These are phyloP conservation scores for Antitype chi DNA, from an alignment of 2,888 invertebrate genomes.

Conservation along the genomic window DNA sequence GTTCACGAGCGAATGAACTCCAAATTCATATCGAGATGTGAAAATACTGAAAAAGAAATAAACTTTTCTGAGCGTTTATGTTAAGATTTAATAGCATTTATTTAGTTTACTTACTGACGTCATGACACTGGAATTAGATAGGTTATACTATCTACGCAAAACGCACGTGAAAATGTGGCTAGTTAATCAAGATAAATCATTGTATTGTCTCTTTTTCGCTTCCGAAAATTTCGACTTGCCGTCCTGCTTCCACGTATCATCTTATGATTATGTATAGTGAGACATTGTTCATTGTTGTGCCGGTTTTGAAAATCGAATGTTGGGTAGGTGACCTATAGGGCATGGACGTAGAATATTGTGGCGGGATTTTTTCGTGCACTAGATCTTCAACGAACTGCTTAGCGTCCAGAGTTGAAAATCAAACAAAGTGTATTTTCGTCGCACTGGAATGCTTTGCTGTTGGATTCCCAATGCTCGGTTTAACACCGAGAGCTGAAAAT, in stretches of 20 bases:
- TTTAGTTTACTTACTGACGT: not conserved
- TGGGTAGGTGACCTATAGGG: not conserved
- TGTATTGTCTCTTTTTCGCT: not conserved
- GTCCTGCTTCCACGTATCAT: not conserved
- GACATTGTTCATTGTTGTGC: not conserved
- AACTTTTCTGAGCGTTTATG: not conserved
- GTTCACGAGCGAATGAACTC: constrained; percentile 18
- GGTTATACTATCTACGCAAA: not conserved
- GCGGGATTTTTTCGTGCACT: too few relatives aligned
- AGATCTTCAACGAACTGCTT: too few relatives aligned
- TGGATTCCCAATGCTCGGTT: too few relatives aligned
- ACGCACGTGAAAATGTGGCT: not conserved
- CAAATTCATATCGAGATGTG: not conserved
- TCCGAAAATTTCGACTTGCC: not conserved
- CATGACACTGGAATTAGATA: not conserved
- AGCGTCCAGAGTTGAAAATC: too few relatives aligned
- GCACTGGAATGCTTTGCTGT: too few relatives aligned
- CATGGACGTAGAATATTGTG: too few relatives aligned
- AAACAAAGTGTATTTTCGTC: too few relatives aligned
- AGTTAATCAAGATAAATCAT: not conserved
- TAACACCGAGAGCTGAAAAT: too few relatives aligned
- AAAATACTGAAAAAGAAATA: not conserved
- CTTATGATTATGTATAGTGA: not conserved
- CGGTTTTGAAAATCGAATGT: not conserved
- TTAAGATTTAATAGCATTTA: not conserved